phyloP scores from a whole-genome alignment of 2,888 invertebrate species.

The Strigamia crassipes region DNA sequence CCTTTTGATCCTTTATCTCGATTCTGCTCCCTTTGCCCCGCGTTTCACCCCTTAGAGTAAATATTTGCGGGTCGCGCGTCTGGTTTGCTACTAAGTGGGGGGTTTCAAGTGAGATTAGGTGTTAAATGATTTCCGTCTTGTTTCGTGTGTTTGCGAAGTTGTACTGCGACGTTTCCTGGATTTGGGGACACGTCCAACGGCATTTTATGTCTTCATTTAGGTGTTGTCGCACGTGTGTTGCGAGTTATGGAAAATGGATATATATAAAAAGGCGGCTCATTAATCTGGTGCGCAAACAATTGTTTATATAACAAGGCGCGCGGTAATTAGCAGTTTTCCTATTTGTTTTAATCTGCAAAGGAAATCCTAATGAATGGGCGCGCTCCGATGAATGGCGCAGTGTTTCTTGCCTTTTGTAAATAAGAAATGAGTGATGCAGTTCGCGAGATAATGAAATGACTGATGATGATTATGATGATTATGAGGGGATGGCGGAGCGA shows the following conservation, averaged over 20 bases:
- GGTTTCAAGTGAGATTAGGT: neutral
- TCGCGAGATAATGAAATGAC: conserved; percentile 11
- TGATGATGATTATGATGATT: conserved; percentile 15
- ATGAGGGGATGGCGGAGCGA: neutral
- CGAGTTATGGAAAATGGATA: neutral
- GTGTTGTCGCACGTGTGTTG: neutral
- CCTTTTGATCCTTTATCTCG: neutral
- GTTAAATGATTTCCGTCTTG: neutral
- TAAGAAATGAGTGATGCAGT: conserved; percentile 23
- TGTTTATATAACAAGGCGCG: neutral
- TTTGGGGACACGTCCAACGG: neutral
- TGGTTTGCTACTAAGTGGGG: neutral
- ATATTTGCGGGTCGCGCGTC: neutral
- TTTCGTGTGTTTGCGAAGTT: neutral
- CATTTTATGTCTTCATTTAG: neutral
- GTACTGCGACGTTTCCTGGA: neutral
- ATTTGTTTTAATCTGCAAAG: neutral
- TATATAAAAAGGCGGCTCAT: neutral
- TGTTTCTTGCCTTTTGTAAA: conserved; percentile 34
- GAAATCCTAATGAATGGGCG: conserved; percentile 13
- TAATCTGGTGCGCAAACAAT: neutral
- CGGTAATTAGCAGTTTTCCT: conserved; percentile 2
- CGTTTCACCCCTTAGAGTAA: neutral
- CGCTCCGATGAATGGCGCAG: neutral
- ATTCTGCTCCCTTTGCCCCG: too few relatives aligned